These are phyloP conservation scores for Phenganax subtilis DNA, from an alignment of 92 coral and sea anemone genomes.

Conservation along the genomic window DNA sequence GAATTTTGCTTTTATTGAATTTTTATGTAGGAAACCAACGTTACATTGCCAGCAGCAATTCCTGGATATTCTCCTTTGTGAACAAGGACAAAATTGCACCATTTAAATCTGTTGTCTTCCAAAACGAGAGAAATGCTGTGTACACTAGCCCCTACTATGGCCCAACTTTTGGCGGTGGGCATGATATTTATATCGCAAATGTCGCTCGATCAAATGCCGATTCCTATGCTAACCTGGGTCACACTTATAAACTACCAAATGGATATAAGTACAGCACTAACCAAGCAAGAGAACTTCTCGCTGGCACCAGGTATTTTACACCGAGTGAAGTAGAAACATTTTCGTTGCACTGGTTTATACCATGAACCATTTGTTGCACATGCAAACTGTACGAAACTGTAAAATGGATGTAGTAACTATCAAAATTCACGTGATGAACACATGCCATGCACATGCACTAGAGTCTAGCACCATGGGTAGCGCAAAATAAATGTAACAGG, in stretches of 20 bases:
- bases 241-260: background rate
- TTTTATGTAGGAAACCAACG: background rate
- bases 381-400: too few relatives aligned
- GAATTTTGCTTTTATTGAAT: background rate
- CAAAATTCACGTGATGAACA: too few relatives aligned
- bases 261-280: background rate
- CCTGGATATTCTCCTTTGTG: conserved; percentile 6
- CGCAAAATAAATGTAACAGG: too few relatives aligned
- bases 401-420: too few relatives aligned
- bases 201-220: background rate
- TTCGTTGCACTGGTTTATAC: background rate
- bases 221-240: background rate
- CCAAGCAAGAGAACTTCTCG: background rate
- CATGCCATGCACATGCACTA: too few relatives aligned
- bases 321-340: background rate
- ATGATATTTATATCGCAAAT: background rate
- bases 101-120: background rate
- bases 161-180: conserved; percentile 2
- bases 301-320: background rate
- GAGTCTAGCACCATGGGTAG: too few relatives aligned
- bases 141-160: background rate
- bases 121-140: background rate
- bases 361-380: too few relatives aligned
- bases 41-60: background rate
- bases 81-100: background rate